Base-by-base conservation (phyloP, 2,113 vertebrate genomes). In the Scomber japonicus region DNA sequence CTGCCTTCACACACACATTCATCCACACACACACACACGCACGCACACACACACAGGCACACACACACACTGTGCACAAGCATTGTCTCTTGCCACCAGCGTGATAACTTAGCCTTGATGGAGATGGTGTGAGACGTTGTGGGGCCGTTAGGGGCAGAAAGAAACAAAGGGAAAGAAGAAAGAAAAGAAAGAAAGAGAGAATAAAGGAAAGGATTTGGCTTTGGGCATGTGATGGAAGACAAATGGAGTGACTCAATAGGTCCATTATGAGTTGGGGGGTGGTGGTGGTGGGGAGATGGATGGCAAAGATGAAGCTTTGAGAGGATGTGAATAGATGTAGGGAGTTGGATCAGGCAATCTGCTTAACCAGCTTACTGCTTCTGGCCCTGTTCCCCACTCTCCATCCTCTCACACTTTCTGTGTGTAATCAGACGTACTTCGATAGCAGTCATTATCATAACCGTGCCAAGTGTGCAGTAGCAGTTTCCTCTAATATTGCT, bases 201-300 rank as follows among this genome's bases (percentile, higher is more conserved):
- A 77, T 50, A 66, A 76, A 83, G 65, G 49, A 67, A 70, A 75
- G 77, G 68, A 73, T 90, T 90, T 88, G 48, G 90, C 91, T 90
- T 81, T 80, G 84, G 91, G 92, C 92, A 80, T 80, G 81, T 65
- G 68, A 88, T 71, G 82, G 87, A 78, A 90, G 90, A 92, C 90
- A 91, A 92, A 92, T 81, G 82, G 78, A 87, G 86, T 88, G 89
- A 87, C 74, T 94, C 84, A 91, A 86, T 76, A 49, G 84, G 84
- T 84, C 84, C 87, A 92, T 93, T 92, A 91, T 90, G 78, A 79
- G 80, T 19, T 35, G 74, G 62, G 55, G 72, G 46, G 66, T 45
- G 50, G 75, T 51, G 71, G 81, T 8, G 73, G 85, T 61, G 62
- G 56, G 71, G 80, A 62, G 89, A 90, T 71, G 84, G 83, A 80